A percentile compares a stretch with the other conserved stretches of the same genome.
Evolutionary conservation across 2,888 invertebrate species (phyloP).

Genomic region (Strigamia maritima): DNA sequence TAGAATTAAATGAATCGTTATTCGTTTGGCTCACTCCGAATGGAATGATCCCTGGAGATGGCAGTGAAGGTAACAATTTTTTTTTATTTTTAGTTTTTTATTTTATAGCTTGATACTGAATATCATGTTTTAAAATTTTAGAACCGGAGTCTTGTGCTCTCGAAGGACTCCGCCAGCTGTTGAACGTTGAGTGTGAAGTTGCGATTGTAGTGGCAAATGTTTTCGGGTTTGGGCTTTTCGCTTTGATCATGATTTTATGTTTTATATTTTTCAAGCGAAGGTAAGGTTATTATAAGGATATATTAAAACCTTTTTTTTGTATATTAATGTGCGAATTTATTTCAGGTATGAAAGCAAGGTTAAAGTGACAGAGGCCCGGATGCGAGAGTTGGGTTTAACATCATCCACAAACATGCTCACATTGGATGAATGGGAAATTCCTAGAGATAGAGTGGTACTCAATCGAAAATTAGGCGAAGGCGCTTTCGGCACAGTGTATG

Average conservation of each 20-base stretch:
- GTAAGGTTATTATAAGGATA: conserved; percentile 49
- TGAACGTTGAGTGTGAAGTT: conserved; percentile 69
- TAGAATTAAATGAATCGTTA: conserved; percentile 58
- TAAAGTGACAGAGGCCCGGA: conserved; percentile 63
- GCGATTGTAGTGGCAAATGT: conserved; percentile 67
- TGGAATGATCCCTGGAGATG: conserved; percentile 65
- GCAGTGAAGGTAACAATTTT: conserved; percentile 48
- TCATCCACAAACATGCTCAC: conserved; percentile 56
- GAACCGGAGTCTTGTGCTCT: conserved; percentile 63
- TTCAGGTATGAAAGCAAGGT: conserved; percentile 64
- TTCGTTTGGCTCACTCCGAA: conserved; percentile 66
- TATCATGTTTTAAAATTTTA: conserved; percentile 48
- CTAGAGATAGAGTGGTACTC: conserved; percentile 77
- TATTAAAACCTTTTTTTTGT: not conserved
- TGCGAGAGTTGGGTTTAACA: conserved; percentile 67
- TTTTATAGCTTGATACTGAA: not conserved
- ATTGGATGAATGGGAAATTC: conserved; percentile 83
- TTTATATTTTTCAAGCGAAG: conserved; percentile 64
- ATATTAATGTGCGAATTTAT: not conserved
- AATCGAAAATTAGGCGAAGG: conserved; percentile 83
- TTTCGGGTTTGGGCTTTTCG: conserved; percentile 60
- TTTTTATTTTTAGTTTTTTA: not conserved
- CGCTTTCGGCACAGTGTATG: conserved; percentile 88
- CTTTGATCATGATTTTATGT: conserved; percentile 59
- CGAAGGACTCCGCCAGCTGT: conserved; percentile 63